Base-by-base conservation (phyloP, 2,797 vertebrate genomes). In the Gephyroberyx darwinii region DNA sequence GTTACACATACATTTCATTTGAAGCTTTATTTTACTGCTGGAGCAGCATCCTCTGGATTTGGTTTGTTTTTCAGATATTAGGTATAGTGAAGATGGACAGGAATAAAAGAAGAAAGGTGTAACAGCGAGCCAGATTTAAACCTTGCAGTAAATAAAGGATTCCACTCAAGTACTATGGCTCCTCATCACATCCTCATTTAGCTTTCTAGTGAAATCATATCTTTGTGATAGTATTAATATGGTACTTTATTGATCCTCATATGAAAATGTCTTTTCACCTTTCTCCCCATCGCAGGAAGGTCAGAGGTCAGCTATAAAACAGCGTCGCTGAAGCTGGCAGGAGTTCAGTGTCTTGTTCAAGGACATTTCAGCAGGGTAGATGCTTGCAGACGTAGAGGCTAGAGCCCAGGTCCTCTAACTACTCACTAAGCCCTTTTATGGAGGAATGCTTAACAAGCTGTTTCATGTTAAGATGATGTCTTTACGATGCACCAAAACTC, bases 151-250 rank as follows among this genome's bases (percentile, higher is more conserved):
- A 73, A 74, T 73, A 81, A 68, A 82, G 82, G 75, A 71, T 67
- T 80, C 66, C 14, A 16, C 43, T 47, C 1, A 5, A 65, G 55
- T 56, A 66, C 71, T 58, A 51, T 61, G 51, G 77, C 65, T 75
- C 65, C 60, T 78, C 76, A 69, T 85, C 78, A 77, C 78, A 76
- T 57, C 22, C 74, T 77, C 78, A 51, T 60, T 53, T 74, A 83
- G 66, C 69, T 81, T 69, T 78, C 59, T 65, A 73, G 82, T 52
- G 65, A 43, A 14, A 43, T 77, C 68, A 81, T 80, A 26, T 26
- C 26, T 26, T 26, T 26, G 4, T 26, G 26, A 26, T 26, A 26
- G 26, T 26, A 26, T 26, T 26, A 62, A 77, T 66, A 56, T 66
- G 54, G 79, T 35, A 57, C 74, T 68, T 74, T 69, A 41, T 69